Evolutionary conservation across 2,888 invertebrate genomes (phyloP).

Genomic region (Dugesia japonica): DNA sequence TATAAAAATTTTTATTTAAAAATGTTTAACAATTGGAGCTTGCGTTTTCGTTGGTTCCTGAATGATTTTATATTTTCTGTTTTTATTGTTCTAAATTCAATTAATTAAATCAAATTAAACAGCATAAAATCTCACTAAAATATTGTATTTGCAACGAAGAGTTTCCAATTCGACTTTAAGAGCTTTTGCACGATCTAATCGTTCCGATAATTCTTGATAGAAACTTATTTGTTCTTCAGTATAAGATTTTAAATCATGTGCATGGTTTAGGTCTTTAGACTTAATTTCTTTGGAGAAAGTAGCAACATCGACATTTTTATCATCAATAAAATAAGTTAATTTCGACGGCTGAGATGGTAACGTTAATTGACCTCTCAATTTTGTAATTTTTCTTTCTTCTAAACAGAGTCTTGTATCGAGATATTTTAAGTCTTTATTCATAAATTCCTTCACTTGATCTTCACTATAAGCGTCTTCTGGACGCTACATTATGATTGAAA

Average conservation of each 20-base stretch:
- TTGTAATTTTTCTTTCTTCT: neutral
- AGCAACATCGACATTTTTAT: neutral
- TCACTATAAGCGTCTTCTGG: neutral
- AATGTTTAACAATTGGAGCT: neutral
- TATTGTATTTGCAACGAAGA: neutral
- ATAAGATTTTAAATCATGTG: neutral
- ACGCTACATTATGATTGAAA: no score
- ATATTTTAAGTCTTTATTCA: neutral
- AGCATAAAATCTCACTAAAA: neutral
- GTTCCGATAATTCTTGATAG: neutral
- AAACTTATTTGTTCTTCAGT: neutral
- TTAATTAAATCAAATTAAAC: neutral
- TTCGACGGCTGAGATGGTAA: neutral
- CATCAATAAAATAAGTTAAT: neutral
- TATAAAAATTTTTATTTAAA: neutral
- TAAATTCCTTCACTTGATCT: neutral
- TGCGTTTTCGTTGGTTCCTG: neutral
- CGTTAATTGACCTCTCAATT: neutral
- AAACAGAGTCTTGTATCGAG: neutral
- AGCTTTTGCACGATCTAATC: neutral
- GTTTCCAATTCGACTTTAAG: neutral
- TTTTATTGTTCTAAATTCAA: neutral
- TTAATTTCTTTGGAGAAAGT: neutral
- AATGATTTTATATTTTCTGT: neutral
- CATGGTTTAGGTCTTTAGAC: neutral